Evolutionary conservation across 2,888 invertebrate genomes (phyloP), one percentile per base, ranked within the genome.

Genomic region (Dastarcus helophoroides): DNA sequence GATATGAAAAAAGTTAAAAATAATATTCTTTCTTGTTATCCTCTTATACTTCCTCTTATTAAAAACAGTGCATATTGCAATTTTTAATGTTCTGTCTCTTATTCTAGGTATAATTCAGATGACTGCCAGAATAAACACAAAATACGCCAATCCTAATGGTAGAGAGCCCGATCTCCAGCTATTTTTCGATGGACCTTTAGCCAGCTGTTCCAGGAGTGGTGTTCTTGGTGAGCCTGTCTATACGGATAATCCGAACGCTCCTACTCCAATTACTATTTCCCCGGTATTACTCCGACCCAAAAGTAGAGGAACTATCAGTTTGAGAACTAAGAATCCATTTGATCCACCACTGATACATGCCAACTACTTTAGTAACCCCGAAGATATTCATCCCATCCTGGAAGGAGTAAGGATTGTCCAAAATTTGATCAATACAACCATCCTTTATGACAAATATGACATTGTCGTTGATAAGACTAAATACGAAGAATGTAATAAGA

Each of bases 311-410:
- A 65, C 67, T 46, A 43, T 79, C 3, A 65, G 68, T 4, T 62
- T 89, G 22, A 68, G 67, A 31, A 75, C 76, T 0, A 67, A 66
- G 12, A 70, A 88, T 58, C 85, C 86, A 0, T 51, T 69, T n/a
- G 69, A 69, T 4, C 67, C 76, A 19, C 88, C 88, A 0, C 39
- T 73, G n/a, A 76, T 89, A 56, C 70, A 77, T 42, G 80, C 80
- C 0, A 84, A 85, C 56, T 88, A 89, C 57, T 66, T 85, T 46
- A 60, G 63, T 3, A 71, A 78, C 21, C 69, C 73, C 1, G 65
- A 74, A 41, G 86, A 88, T 47, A 51, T 72, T 2, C 63, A 69
- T 1, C 67, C 71, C 3, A 50, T 80, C 5, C 65, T 77, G 1
- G 77, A 77, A 27, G 80, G 73, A 0, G 67, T 76, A 4, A 4